Evolutionary conservation across 1,140 invertebrate genomes (phyloP), one percentile per base, ranked within the genome.

Genomic region (Drosophila sp.): DNA sequence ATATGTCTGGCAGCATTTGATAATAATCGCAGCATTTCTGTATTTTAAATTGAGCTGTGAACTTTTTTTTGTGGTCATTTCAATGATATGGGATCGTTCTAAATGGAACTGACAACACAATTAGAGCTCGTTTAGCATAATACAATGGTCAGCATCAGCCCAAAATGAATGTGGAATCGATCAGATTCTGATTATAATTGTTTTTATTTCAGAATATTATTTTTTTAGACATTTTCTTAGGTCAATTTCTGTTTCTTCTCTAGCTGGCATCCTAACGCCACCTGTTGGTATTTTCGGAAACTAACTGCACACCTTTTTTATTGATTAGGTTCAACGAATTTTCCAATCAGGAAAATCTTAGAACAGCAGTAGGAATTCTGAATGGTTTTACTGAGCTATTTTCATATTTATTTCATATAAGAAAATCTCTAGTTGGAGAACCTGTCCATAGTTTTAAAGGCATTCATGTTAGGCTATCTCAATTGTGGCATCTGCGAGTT

Each of bases 1-100:
- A n/a, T n/a, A 81, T 81, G 67, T 69, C 59, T 61, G 70, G 40
- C 25, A 32, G 51, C 63, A 59, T 62, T 72, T 72, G 80, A 83
- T 80, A 36, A 80, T 83, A 83, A 83, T 83, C 76, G 80, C 72
- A 62, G 71, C 72, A 70, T 56, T 76, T 78, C 66, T 72, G 72
- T 84, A 58, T 59, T 59, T 66, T 36, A 73, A 80, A 83, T 84
- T 80, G 73, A 83, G 80, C 62, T 84, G 77, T 83, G 72, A 70
- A 69, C 36, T 78, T 48, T 54, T 63, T 65, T 64, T 53, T 63
- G 34, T 53, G n/a, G 29, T 32, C 36, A 51, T 77, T 62, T 34
- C 11, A 40, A 29, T 48, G 40, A 83, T 61, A 53, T 69, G 76
- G 54, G 53, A 81, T 56, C 58, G 16, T 16, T n/a, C 38, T 56